Conservation (phyloP, 1,140 invertebrate species). For the Heliconius himera region DNA sequence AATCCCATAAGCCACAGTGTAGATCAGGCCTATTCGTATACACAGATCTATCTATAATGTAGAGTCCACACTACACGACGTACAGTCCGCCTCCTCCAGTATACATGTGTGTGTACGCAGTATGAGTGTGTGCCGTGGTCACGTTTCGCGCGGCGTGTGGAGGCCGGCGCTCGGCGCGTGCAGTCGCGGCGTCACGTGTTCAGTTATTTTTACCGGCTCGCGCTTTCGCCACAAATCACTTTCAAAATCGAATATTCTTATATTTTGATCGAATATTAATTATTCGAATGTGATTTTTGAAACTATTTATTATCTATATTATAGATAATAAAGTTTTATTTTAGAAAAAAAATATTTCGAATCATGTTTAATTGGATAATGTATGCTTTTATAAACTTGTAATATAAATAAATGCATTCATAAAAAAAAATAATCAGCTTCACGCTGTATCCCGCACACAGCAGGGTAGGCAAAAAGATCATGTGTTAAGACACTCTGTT, state of each 20-base stretch:
- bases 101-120: constrained; percentile 13
- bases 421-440: too few relatives aligned
- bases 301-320: not conserved
- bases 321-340: not conserved
- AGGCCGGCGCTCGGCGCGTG: constrained; percentile 59
- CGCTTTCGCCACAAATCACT: constrained; percentile 56
- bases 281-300: too few relatives aligned
- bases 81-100: constrained; percentile 8
- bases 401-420: not conserved
- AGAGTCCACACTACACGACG: not conserved
- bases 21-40: not conserved
- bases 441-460: too few relatives aligned
- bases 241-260: constrained; percentile 6
- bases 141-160: constrained; percentile 76
- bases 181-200: constrained; percentile 61
- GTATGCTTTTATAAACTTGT: not conserved
- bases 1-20: not conserved
- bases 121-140: constrained; percentile 53
- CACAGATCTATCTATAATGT: not conserved
- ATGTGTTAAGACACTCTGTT: too few relatives aligned
- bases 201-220: constrained; percentile 59
- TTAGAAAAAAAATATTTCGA: not conserved
- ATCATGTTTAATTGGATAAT: not conserved
- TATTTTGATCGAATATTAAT: not conserved
- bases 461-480: too few relatives aligned